Evolutionary conservation across 2,113 vertebrate species (phyloP), one percentile per base, ranked within the genome.

Genomic region (Macquaria australasica): DNA sequence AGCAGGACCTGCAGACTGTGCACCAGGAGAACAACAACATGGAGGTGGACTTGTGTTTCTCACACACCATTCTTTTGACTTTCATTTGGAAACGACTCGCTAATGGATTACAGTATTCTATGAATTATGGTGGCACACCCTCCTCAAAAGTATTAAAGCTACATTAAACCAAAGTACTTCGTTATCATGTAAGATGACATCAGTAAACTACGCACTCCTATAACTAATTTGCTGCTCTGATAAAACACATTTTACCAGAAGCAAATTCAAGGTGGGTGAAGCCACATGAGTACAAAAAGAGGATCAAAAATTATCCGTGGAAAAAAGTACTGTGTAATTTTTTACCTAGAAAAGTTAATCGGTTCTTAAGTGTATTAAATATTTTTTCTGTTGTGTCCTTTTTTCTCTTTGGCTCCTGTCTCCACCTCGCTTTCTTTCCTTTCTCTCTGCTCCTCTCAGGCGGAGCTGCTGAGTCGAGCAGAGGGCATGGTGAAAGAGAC

Each of bases 401-500:
- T 28, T 66, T 25, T 63, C 31, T 66, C 18, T 37, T 8, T 51
- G 39, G 23, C 48, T 43, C 3, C 10, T 25, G 6, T 43, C 20
- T n/a, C 21, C 5, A 8, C 10, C 37, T 77, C 39, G 68, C 8
- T 43, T 16, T 43, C 31, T 53, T 39, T 25, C 18, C 14, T 68
- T 21, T 48, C 15, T 56, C 21, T 58, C 20, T 79, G 11, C 71
- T 20, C 39, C 5, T 39, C 50, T 63, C 84, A 99, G 98, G 89
- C 96, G 82, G 97, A 99, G 84, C 85, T 99, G 84, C 82, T 96
- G 75, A 96, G 92, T 60, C 96, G 97, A 6, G 98, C 98, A 8
- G 98, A 98, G 73, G 97, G 97, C 21, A 89, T 97, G 79, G 98
- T 99, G 11, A 97, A 97, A 84, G 97, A 99, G n/a, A 97, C 97